Percentiles rank a stretch among this genome's conserved stretches.
Evolutionary conservation across 2,888 invertebrate genomes (phyloP).

Genomic region (Silvanus unidentatus): DNA sequence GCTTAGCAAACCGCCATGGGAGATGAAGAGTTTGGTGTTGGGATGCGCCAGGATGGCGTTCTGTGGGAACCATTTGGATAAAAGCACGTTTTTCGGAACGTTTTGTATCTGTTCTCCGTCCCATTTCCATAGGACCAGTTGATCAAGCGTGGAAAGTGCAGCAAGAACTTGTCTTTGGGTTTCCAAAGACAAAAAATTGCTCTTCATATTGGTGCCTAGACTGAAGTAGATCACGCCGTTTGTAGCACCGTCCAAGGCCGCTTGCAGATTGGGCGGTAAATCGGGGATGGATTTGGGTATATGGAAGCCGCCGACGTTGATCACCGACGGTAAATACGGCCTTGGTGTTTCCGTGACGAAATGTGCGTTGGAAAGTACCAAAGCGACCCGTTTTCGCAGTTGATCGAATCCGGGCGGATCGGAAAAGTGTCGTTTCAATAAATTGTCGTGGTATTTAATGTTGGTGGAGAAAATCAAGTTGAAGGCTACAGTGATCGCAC

Average conservation of each 20-base stretch:
- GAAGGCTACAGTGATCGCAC: conserved; percentile 1
- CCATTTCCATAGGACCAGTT: conserved; percentile 1
- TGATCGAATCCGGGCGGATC: conserved; percentile 27
- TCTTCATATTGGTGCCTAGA: conserved; percentile 30
- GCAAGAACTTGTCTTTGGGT: background rate
- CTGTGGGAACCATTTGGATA: conserved; percentile 63
- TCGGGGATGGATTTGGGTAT: conserved; percentile 9
- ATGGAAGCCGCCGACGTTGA: conserved; percentile 36
- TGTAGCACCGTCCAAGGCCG: conserved; percentile 24
- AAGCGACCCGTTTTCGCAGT: conserved; percentile 25
- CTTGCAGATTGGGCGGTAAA: conserved; percentile 20
- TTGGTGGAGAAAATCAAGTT: conserved; percentile 12
- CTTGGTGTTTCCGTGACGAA: conserved; percentile 30
- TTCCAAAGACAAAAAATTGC: too few relatives aligned
- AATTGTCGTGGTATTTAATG: conserved; percentile 12
- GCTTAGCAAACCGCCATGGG: conserved; percentile 55
- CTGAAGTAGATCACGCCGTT: conserved; percentile 31
- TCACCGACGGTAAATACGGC: conserved; percentile 34
- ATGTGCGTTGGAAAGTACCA: conserved; percentile 33
- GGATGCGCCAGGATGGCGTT: conserved; percentile 44
- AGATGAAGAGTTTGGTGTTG: conserved; percentile 53
- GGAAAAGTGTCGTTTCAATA: conserved; percentile 27
- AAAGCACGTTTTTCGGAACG: conserved; percentile 52
- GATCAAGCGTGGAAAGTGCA: conserved; percentile 29
- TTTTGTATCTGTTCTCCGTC: conserved; percentile 50